Base-by-base conservation (phyloP, 2,888 invertebrate genomes). In the Xiphydria camelus region DNA sequence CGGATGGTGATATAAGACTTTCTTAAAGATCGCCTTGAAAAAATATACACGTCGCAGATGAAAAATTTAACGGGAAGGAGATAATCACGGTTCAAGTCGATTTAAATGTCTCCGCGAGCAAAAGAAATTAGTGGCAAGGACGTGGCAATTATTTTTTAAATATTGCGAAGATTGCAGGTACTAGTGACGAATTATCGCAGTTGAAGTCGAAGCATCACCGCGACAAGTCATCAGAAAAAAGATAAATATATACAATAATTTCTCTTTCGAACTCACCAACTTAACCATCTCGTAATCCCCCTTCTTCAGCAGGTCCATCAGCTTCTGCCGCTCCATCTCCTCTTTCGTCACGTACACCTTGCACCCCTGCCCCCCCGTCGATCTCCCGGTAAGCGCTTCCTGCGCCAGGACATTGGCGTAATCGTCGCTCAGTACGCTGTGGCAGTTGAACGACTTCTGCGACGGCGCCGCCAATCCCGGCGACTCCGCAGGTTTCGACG, bases 291-390 rank as follows among this genome's bases (percentile, higher is more conserved):
- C 62, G 53, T 62, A 66, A 44, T 70, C 68, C 4, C 63, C 55
- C 12, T 57, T 62, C 41, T 51, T 59, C 19, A 70, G 55, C 47
- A 69, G 44, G 32, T 68, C 66, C 58, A 69, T 64, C 50, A 70
- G 45, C 51, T 59, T 66, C 41, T 61, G 64, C 6, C 64, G 58
- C 54, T 69, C 70, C 59, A 64, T 62, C 39, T 68, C 66, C 36
- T 68, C 68, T 54, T 64, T 69, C 49, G 66, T 67, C 49, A 61
- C 59, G 47, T 66, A 64, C 26, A 68, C 55, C 51, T 69, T 62
- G 32, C 34, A 58, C 38, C 58, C 60, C 35, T 59, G 53, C 3
- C 47, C 45, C 31, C 50, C 52, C 9, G 46, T 43, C n/a, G n/a
- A n/a, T n/a, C n/a, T n/a, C n/a, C n/a, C n/a, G n/a, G n/a, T n/a